Evolutionary conservation across 1,140 invertebrate genomes (phyloP), one percentile per base, ranked within the genome.

Genomic region (Phenacoccus solenopsis): DNA sequence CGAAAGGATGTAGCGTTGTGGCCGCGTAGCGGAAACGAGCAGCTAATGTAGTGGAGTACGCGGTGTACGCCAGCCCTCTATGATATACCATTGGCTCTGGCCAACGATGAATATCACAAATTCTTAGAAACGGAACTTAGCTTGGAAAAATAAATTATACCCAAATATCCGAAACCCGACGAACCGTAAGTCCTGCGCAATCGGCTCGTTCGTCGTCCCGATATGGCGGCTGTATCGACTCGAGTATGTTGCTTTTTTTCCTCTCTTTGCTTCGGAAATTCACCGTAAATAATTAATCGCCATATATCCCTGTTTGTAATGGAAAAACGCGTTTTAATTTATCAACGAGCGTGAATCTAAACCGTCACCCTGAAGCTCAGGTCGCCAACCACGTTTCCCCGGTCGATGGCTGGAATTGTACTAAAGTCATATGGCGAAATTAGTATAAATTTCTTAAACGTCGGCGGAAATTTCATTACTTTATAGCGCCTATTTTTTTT

Each of bases 71-170:
- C n/a, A n/a, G 38, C 38, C 38, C 20, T 49, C 5, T 2, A n/a
- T n/a, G 38, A 49, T 49, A 49, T 16, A 49, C 38, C 38, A 49
- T 49, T 49, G 38, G 38, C 16, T 49, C n/a, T n/a, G n/a, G n/a
- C n/a, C n/a, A n/a, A 49, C 38, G 38, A 49, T 49, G 38, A 49
- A 49, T 49, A 49, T 49, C 38, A 49, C 38, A 49, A 49, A 32
- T 16, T 49, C 20, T n/a, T 16, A 49, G 38, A 49, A 49, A 49
- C 38, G 38, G 38, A 49, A 49, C 38, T 49, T 49, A 16, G 38
- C 38, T 49, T 49, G 5, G 38, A 49, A 49, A 49, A 49, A 49
- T 49, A 49, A 49, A 49, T 49, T 49, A 49, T 49, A 49, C 38
- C 38, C 12, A 49, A 49, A 49, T 49, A 49, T 49, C 38, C 38